Percentiles rank a stretch among this genome's conserved stretches.
Conservation (phyloP, 2,113 vertebrate genomes). For the Ranitomeya variabilis region DNA sequence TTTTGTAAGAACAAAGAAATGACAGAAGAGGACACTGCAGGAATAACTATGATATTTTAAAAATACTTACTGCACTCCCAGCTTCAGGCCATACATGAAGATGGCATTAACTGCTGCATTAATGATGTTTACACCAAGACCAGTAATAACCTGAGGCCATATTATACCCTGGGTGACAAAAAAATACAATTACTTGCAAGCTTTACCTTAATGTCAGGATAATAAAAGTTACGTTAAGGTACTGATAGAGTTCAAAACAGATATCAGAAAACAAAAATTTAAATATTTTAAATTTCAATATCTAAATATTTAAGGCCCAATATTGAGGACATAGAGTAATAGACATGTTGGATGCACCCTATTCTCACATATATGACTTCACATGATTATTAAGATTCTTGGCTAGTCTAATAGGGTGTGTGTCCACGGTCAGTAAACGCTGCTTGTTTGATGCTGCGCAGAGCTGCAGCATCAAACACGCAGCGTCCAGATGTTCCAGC, state of each 20-base stretch:
- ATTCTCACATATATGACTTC: too few relatives aligned
- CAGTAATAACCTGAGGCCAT: slow-evolving; percentile 87
- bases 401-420: too few relatives aligned
- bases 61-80: slow-evolving; percentile 85
- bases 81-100: slow-evolving; percentile 76
- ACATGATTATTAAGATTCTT: too few relatives aligned
- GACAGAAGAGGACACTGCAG: neutral
- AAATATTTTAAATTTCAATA: neutral
- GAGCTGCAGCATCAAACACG: too few relatives aligned
- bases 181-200: neutral
- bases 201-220: neutral
- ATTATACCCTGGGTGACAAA: slow-evolving; percentile 81
- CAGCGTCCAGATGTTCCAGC: too few relatives aligned
- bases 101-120: slow-evolving; percentile 82
- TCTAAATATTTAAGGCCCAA: neutral
- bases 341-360: too few relatives aligned
- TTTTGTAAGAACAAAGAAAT: neutral
- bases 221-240: neutral
- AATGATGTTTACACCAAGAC: slow-evolving; percentile 82
- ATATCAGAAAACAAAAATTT: too few relatives aligned
- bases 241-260: neutral
- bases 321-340: too few relatives aligned
- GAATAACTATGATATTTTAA: neutral
- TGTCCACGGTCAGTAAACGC: too few relatives aligned
- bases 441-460: too few relatives aligned